Conservation (phyloP, 2,113 vertebrate genomes). For the Laterallus jamaicensis region DNA sequence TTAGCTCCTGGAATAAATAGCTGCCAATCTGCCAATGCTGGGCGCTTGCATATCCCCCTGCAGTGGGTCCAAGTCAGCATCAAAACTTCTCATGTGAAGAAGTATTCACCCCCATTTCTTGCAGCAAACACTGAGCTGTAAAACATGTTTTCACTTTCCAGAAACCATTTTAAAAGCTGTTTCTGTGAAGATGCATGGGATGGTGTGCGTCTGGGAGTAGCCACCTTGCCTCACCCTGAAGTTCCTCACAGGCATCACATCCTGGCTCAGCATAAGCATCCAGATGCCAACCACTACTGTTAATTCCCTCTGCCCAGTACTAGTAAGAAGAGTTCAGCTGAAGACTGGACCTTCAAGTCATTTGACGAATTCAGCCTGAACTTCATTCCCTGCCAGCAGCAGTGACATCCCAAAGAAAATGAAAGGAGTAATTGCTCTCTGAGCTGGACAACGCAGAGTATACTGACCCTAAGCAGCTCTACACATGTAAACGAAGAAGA, state of each 20-base stretch:
- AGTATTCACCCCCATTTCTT: background rate
- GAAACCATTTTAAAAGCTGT: background rate
- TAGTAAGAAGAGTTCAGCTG: background rate
- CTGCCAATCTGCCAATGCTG: background rate
- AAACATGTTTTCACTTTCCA: background rate
- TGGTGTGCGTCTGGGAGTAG: rapidly evolving
- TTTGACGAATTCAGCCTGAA: background rate
- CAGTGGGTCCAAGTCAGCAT: background rate
- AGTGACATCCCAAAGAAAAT: background rate
- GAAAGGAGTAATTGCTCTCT: constrained; percentile 28
- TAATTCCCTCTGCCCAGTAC: background rate
- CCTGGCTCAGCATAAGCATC: background rate
- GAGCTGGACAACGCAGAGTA: background rate
- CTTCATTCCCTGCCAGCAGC: background rate
- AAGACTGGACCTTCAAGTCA: background rate
- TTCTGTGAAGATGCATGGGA: background rate
- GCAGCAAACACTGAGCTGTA: rapidly evolving
- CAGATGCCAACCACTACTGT: background rate
- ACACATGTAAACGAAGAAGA: background rate
- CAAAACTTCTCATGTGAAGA: background rate
- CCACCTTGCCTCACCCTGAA: background rate
- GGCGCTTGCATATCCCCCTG: background rate
- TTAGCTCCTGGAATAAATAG: constrained; percentile 52
- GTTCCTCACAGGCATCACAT: background rate
- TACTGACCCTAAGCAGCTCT: background rate